Percentiles rank a stretch among this genome's conserved stretches.
Evolutionary conservation across 2,888 invertebrate genomes (phyloP).

Genomic region (Caradrina clavipalpis): DNA sequence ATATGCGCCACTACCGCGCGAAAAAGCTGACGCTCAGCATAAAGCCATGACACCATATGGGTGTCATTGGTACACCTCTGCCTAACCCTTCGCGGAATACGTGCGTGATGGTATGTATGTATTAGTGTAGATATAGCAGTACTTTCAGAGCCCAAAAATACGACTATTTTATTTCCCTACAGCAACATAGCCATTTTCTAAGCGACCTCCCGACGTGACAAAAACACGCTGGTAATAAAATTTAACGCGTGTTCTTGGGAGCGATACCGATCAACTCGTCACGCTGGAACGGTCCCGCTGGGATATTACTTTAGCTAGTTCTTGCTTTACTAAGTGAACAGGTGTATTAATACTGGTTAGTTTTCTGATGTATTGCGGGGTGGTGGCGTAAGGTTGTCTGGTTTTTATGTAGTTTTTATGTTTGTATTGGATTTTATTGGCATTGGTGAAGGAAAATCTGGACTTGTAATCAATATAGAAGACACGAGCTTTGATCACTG

Average conservation of each 20-base stretch:
- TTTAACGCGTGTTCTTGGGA: slow-evolving; percentile 40
- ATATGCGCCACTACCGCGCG: too few relatives aligned
- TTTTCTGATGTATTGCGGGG: neutral
- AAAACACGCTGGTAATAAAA: slow-evolving; percentile 43
- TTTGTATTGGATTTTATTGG: too few relatives aligned
- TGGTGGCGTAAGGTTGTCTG: neutral
- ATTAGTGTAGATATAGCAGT: too few relatives aligned
- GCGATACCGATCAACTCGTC: slow-evolving; percentile 15
- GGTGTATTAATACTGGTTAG: slow-evolving; percentile 6
- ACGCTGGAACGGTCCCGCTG: slow-evolving; percentile 28
- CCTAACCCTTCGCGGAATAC: too few relatives aligned
- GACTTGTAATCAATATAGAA: too few relatives aligned
- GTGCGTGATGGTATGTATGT: too few relatives aligned
- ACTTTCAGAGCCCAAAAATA: neutral
- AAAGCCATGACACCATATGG: too few relatives aligned
- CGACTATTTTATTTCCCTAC: neutral
- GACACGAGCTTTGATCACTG: too few relatives aligned
- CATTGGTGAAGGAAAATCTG: too few relatives aligned
- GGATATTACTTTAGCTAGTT: slow-evolving; percentile 5
- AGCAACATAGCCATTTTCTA: neutral
- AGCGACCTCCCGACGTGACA: slow-evolving; percentile 17
- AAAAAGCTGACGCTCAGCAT: too few relatives aligned
- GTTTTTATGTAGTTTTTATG: too few relatives aligned
- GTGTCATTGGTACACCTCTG: too few relatives aligned
- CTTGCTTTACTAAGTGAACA: slow-evolving; percentile 13